These are phyloP conservation scores for Apeltes quadracus DNA, from an alignment of 2,113 vertebrate species.

Conservation along the genomic window DNA sequence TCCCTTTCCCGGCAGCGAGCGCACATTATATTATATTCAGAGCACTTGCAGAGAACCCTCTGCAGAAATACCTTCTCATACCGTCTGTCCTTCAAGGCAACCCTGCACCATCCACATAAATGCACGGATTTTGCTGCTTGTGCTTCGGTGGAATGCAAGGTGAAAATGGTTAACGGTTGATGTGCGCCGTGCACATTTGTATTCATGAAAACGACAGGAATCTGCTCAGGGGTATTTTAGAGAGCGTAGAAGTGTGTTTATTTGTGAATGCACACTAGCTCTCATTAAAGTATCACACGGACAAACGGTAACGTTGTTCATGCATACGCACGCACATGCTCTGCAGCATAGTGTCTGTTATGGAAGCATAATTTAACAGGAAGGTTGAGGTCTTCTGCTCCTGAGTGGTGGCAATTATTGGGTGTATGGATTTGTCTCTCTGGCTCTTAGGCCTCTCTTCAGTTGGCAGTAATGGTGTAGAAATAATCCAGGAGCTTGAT, in stretches of 20 bases:
- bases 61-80: background rate
- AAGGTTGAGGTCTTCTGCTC: background rate
- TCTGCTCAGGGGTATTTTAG: constrained; percentile 28
- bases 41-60: background rate
- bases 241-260: constrained; percentile 14
- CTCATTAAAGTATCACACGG: constrained; percentile 27
- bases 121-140: too few species aligned
- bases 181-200: background rate
- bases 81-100: constrained; percentile 7
- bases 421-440: background rate
- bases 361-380: background rate
- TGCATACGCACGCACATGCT: background rate
- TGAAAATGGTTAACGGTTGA: constrained; percentile 6
- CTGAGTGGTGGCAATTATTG: constrained; percentile 15
- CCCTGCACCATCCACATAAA: background rate
- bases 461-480: background rate
- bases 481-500: background rate
- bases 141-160: background rate
- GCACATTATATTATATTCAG: background rate
- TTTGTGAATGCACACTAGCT: constrained; percentile 1
- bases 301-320: constrained; percentile 11
- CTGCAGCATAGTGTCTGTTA: background rate
- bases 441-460: background rate
- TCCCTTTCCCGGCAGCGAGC: background rate
- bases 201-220: constrained; percentile 28